These are phyloP conservation scores for Hyposoter didymator DNA, from an alignment of 2,888 invertebrate species.

Conservation along the genomic window DNA sequence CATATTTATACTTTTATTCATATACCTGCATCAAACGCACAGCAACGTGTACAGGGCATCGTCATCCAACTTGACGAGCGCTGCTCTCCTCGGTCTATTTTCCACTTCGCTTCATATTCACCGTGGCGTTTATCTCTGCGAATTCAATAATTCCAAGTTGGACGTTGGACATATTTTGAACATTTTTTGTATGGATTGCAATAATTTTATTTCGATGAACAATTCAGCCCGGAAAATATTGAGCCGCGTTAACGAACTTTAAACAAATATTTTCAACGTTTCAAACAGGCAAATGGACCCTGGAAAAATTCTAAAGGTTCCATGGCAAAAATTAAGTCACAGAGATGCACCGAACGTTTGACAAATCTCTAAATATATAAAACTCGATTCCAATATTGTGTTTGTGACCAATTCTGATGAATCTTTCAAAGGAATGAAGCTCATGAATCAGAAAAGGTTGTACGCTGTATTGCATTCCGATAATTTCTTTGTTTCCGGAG, in stretches of 20 bases:
- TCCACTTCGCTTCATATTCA: background rate
- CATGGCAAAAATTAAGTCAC: background rate
- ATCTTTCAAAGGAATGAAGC: too few species aligned
- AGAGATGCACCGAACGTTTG: too few species aligned
- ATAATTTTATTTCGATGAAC: background rate
- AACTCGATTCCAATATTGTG: too few species aligned
- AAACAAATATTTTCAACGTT: background rate
- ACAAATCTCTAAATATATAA: too few species aligned
- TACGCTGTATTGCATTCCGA: too few species aligned
- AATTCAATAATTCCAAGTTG: background rate
- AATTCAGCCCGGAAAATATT: background rate
- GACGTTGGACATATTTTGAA: background rate
- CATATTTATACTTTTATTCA: conserved; percentile 31
- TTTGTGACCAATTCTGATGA: too few species aligned
- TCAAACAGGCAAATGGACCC: background rate
- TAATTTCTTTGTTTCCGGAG: too few species aligned
- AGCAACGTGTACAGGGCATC: conserved; percentile 7
- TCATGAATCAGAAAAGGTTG: too few species aligned
- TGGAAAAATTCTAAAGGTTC: background rate
- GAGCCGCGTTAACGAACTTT: background rate
- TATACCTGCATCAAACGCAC: conserved; percentile 32
- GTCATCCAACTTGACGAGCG: background rate
- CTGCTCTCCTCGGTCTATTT: background rate
- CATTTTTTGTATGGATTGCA: background rate
- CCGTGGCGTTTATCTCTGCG: background rate